Evolutionary conservation across 2,113 vertebrate species (phyloP), one percentile per base, ranked within the genome.

Genomic region (Oplegnathus fasciatus): DNA sequence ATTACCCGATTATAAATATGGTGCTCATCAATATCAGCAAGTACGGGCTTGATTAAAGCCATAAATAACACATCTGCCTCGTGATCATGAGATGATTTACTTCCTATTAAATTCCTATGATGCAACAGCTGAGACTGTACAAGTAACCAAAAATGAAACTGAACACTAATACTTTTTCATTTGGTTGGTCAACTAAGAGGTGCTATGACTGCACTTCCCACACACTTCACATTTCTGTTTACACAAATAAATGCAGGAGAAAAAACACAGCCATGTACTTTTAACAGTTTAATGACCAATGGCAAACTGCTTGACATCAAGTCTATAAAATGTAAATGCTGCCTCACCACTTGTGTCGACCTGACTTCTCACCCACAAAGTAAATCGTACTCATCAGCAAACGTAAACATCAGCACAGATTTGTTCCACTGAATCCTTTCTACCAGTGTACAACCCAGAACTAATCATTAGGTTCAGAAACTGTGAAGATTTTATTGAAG

Each of bases 181-280:
- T 24, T 71, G 13, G 8, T 20, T 68, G 34, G 24, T 34, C 11
- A 78, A 40, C 50, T 9, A 40, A 9, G 37, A 54, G 28, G 28
- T 80, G 48, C 1, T 46, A 2, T n/a, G 46, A 75, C 34, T 48
- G 15, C 71, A 57, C 71, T 24, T 74, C 68, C 54, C 26, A 46
- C 55, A 69, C 40, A 20, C 42, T 65, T 46, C 18, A 78, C n/a
- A 67, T 78, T 72, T 67, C 52, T 73, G 24, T 52, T 75, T 54
- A 57, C 32, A 54, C 42, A 60, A 72, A 66, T 60, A 60, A 78
- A 66, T 11, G 15, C 10, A 58, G 28, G 2, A 6, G 10, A 15
- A 60, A 42, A 67, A 22, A 34, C 18, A 6, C 9, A 40, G 68
- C 22, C 15, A 10, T 37, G 24, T 22, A 46, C 9, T 40, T 70